phyloP scores from a whole-genome alignment of 2,888 invertebrate species.

The Periphyllus acericola region DNA sequence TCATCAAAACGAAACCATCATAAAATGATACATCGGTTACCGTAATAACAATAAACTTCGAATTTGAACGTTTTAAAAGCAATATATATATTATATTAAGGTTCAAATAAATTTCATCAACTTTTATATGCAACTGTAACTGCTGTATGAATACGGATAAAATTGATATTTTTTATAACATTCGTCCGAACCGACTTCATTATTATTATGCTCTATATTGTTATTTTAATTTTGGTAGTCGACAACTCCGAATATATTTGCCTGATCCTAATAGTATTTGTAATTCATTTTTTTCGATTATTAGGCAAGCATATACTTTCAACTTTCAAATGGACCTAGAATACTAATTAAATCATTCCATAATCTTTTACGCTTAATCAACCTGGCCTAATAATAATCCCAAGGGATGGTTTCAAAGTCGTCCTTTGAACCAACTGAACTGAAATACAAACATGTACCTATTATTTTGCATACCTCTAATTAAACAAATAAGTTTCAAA shows the following conservation, averaged over 20 bases:
- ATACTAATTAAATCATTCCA: constrained; percentile 12
- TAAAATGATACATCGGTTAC: constrained; percentile 43
- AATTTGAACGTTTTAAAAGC: constrained; percentile 27
- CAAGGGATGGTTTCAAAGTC: neutral
- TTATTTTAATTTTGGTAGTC: too few species aligned
- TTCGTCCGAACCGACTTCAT: too few species aligned
- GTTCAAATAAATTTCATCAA: neutral
- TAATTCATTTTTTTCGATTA: too few species aligned
- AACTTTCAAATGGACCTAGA: too few species aligned
- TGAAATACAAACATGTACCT: neutral
- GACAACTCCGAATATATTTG: too few species aligned
- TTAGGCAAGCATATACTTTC: too few species aligned
- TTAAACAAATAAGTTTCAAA: constrained; percentile 8
- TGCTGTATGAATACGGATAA: neutral
- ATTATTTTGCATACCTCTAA: neutral
- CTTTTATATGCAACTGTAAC: neutral
- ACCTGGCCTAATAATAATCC: neutral
- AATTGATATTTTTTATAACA: too few species aligned
- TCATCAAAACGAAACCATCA: constrained; percentile 34
- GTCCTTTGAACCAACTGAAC: neutral
- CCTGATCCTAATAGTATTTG: too few species aligned
- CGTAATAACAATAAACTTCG: constrained; percentile 2
- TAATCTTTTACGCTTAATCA: neutral
- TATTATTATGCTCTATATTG: too few species aligned
- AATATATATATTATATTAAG: neutral